phyloP scores from a whole-genome alignment of 2,113 vertebrate genomes.

The Oxygymnocypris stewartii region DNA sequence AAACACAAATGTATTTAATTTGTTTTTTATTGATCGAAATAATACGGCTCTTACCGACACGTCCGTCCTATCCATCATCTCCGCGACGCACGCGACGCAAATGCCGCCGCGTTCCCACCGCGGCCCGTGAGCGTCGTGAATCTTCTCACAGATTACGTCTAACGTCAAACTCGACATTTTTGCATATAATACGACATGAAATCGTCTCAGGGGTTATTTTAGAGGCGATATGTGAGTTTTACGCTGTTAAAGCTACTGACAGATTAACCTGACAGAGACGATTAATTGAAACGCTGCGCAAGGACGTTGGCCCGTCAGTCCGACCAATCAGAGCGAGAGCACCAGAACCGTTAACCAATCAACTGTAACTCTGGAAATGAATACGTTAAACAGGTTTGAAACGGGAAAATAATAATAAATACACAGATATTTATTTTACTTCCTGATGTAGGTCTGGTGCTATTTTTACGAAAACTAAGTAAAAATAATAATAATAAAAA shows the following conservation, averaged over 20 bases:
- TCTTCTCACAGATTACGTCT: constrained; percentile 68
- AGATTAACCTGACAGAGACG: too few species aligned
- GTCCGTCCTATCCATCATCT: constrained; percentile 75
- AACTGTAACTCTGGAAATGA: background rate
- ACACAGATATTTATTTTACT: too few species aligned
- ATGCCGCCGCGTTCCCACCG: constrained; percentile 72
- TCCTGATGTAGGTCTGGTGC: too few species aligned
- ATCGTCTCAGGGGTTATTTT: background rate
- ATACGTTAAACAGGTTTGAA: background rate
- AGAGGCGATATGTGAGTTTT: background rate
- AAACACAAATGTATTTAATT: background rate
- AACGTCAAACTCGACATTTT: constrained; percentile 50
- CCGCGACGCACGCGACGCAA: constrained; percentile 84
- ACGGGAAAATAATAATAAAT: background rate
- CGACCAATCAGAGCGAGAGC: background rate
- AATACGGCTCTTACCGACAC: constrained; percentile 73
- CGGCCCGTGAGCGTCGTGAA: constrained; percentile 75
- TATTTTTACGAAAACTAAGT: too few species aligned
- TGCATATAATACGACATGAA: background rate
- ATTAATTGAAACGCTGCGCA: background rate
- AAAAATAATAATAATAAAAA: too few species aligned
- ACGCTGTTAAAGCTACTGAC: background rate
- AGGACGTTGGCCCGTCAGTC: background rate
- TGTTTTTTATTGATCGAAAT: background rate
- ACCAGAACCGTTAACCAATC: background rate